These are phyloP conservation scores for Drosophila biarmipes DNA, from an alignment of 1,140 invertebrate species.

Conservation along the genomic window DNA sequence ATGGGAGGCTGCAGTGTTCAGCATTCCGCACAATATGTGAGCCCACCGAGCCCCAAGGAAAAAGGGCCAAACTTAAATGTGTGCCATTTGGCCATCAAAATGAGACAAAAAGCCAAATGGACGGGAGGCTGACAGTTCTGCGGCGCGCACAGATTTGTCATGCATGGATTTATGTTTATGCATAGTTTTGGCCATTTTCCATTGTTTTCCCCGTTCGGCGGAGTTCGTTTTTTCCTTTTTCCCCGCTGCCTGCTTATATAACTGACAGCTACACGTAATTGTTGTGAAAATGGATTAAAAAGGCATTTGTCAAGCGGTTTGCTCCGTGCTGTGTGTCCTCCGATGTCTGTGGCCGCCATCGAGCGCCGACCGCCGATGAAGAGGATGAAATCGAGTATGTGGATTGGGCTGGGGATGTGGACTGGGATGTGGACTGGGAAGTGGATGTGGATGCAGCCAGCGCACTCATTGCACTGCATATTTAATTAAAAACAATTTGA, in stretches of 20 bases:
- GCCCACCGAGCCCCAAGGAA: constrained; percentile 17
- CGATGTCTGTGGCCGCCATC: constrained; percentile 33
- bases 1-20: constrained; percentile 60
- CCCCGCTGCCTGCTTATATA: constrained; percentile 38
- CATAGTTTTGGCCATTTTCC: constrained; percentile 54
- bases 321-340: constrained; percentile 8
- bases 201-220: not conserved
- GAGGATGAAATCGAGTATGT: constrained; percentile 1
- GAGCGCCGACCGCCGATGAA: constrained; percentile 41
- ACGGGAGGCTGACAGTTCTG: constrained; percentile 67
- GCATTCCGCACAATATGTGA: constrained; percentile 27
- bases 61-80: constrained; percentile 59
- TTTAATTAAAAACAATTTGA: constrained; percentile 59
- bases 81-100: constrained; percentile 76
- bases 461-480: constrained; percentile 32
- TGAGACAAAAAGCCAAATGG: constrained; percentile 35
- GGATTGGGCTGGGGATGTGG: not conserved
- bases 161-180: constrained; percentile 81
- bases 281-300: constrained; percentile 78
- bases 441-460: constrained; percentile 1
- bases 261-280: constrained; percentile 70
- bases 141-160: constrained; percentile 72
- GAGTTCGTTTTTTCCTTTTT: constrained; percentile 10
- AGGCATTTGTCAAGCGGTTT: constrained; percentile 77
- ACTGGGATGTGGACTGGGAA: not conserved